These are phyloP conservation scores for Dipodomys spectabilis DNA, from an alignment of 2,113 vertebrate genomes.

Conservation along the genomic window DNA sequence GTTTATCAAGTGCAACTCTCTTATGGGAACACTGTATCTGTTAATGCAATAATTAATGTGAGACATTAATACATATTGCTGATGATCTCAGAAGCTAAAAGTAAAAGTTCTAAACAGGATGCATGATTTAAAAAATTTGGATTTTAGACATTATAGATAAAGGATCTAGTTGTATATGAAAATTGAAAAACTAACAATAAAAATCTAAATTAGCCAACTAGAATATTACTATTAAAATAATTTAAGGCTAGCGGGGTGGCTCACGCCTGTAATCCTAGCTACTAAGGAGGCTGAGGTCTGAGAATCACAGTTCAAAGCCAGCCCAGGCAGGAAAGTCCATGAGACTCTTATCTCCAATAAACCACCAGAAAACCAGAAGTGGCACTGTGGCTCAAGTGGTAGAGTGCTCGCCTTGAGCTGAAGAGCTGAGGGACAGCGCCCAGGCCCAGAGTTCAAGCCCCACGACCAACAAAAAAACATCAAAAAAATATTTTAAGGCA, in stretches of 20 bases:
- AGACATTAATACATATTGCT: not conserved
- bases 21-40: not conserved
- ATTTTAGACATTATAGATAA: not conserved
- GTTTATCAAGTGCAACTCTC: not conserved
- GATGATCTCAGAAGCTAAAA: not conserved
- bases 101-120: not conserved
- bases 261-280: too few relatives aligned
- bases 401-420: too few relatives aligned
- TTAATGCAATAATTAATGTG: not conserved
- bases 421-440: too few relatives aligned
- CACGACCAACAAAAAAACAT: too few relatives aligned
- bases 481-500: not conserved
- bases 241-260: not conserved
- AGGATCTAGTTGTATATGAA: not conserved
- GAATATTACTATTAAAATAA: not conserved
- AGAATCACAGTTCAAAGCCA: too few relatives aligned
- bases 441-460: too few relatives aligned
- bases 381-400: too few relatives aligned
- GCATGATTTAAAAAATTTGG: not conserved
- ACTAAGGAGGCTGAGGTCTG: too few relatives aligned
- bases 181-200: not conserved
- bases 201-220: slow-evolving; percentile 20
- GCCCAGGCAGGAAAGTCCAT: too few relatives aligned
- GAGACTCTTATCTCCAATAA: too few relatives aligned
- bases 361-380: too few relatives aligned